Conservation (phyloP, 2,113 vertebrate genomes). For the Stigmatopora argus region DNA sequence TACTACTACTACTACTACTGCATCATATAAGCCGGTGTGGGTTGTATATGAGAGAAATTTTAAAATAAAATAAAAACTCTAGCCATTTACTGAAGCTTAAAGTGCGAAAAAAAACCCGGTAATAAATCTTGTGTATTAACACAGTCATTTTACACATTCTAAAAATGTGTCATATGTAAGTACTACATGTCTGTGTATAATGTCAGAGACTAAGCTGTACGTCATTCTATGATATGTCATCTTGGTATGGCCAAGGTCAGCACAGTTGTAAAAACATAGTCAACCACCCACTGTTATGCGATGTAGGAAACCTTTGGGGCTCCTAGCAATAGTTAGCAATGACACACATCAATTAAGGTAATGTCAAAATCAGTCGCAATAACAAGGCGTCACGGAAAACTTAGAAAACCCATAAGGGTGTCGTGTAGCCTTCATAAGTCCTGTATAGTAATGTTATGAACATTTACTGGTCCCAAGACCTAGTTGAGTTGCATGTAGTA, state of each 20-base stretch:
- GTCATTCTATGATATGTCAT: background rate
- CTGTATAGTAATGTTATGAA: background rate
- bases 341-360: background rate
- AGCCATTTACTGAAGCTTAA: too few relatives aligned
- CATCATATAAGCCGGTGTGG: too few relatives aligned
- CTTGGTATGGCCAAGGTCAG: conserved; percentile 2
- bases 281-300: background rate
- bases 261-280: background rate
- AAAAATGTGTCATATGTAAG: background rate
- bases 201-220: background rate
- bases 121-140: too few relatives aligned
- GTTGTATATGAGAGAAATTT: too few relatives aligned
- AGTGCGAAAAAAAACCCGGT: too few relatives aligned
- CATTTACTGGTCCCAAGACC: background rate
- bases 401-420: background rate
- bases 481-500: background rate
- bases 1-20: too few relatives aligned
- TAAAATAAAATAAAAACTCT: too few relatives aligned
- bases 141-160: background rate
- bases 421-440: too few relatives aligned
- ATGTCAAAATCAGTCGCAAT: background rate
- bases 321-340: background rate
- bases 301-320: background rate
- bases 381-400: background rate
- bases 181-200: background rate